Evolutionary conservation across 1,140 invertebrate species (phyloP), one percentile per base, ranked within the genome.

Genomic region (Latrodectus geometricus): DNA sequence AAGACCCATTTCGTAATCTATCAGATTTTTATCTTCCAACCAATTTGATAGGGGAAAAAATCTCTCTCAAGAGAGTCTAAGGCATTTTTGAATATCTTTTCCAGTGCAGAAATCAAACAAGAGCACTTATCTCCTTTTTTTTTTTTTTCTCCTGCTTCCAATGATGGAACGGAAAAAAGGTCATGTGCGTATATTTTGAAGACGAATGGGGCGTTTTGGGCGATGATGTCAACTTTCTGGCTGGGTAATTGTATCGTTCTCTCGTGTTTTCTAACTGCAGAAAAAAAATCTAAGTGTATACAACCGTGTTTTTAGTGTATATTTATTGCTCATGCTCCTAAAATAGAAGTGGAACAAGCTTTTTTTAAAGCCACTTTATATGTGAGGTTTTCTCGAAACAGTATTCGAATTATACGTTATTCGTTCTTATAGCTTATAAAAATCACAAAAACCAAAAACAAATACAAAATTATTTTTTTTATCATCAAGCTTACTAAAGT

Each of bases 151-250:
- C 54, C 54, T 9, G 54, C 11, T 35, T 35, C 35, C 35, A 35
- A 17, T 11, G 17, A 69, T 69, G 9, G 68, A 69, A 9, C 20
- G 50, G 8, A 17, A 75, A 49, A 48, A 49, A 78, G 76, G 76
- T 68, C 76, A 78, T 56, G 56, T 65, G 54, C 17, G 56, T 78
- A 23, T n/a, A n/a, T 49, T 68, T 9, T 8, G 56, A 66, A 78
- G 76, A 78, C 76, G 65, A 78, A 78, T 78, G 76, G n/a, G 56
- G 35, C 76, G 21, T 35, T 78, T 54, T 78, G 35, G 76, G 76
- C 65, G 76, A 78, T 78, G 76, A 78, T 78, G 76, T 78, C 76
- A 78, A 78, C 76, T 49, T 48, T 20, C 9, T 76, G 17, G 74
- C 52, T 61, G 12, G 12, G 21, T 52, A 76, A 56, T 50, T 61